Evolutionary conservation across 2,888 invertebrate species (phyloP).

Genomic region (Pecten maximus): DNA sequence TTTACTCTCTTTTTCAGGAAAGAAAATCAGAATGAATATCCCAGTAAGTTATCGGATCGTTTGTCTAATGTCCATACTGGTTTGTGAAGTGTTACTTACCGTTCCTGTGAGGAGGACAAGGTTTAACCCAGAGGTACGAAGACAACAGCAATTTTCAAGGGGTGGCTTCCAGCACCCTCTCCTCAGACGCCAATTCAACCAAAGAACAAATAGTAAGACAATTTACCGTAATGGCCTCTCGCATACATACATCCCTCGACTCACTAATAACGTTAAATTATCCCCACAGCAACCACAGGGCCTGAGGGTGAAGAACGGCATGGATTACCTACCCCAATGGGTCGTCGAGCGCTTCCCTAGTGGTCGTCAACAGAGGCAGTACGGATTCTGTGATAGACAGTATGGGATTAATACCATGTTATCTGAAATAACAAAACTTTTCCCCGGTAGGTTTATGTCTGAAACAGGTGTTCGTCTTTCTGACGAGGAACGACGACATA

Average conservation of each 20-base stretch:
- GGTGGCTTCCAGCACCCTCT: not conserved
- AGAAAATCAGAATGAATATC: not conserved
- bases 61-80: not conserved
- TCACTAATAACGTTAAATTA: not conserved
- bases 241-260: not conserved
- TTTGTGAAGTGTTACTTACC: not conserved
- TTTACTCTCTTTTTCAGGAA: conserved; percentile 1
- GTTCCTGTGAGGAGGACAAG: not conserved
- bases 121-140: not conserved
- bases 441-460: not conserved
- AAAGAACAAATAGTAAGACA: not conserved
- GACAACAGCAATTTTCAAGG: not conserved
- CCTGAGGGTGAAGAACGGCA: not conserved
- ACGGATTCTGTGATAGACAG: conserved; percentile 19
- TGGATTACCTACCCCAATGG: not conserved
- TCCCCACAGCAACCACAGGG: not conserved
- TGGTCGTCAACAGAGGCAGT: not conserved
- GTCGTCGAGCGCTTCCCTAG: not conserved
- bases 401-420: not conserved
- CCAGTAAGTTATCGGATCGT: not conserved
- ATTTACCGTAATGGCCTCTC: not conserved
- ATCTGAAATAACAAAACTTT: not conserved
- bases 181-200: not conserved
- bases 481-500: not conserved
- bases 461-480: not conserved